Conservation (phyloP, 2,888 invertebrate species). For the Parasteatoda lunata region DNA sequence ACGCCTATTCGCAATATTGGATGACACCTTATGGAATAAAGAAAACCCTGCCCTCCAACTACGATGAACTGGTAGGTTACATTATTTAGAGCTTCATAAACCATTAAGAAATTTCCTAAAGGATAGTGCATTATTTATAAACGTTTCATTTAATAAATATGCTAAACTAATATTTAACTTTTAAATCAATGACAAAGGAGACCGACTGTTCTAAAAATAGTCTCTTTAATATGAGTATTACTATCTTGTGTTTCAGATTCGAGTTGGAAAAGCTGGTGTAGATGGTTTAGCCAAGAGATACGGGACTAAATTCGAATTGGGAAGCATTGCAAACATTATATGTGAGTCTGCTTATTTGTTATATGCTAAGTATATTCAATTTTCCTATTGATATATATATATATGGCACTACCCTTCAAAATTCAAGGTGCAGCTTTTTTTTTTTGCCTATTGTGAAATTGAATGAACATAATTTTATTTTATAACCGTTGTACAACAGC, state of each 20-base stretch:
- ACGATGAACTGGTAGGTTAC: conserved; percentile 52
- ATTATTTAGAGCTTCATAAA: not conserved
- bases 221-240: not conserved
- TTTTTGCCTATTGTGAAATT: too few relatives aligned
- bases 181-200: not conserved
- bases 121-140: not conserved
- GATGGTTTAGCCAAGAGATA: conserved; percentile 79
- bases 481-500: too few relatives aligned
- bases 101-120: not conserved
- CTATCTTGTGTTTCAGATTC: conserved; percentile 10
- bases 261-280: conserved; percentile 77
- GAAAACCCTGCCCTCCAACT: conserved; percentile 46
- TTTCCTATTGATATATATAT: too few relatives aligned
- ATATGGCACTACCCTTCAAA: too few relatives aligned
- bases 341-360: conserved; percentile 70
- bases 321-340: conserved; percentile 75
- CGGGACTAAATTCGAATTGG: conserved; percentile 80
- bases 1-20: conserved; percentile 70
- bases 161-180: not conserved
- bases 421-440: too few relatives aligned
- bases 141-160: not conserved
- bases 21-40: conserved; percentile 70
- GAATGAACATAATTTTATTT: too few relatives aligned
- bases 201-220: not conserved
- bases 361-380: too few relatives aligned